Evolutionary conservation across 1,140 invertebrate species (phyloP).

Genomic region (Drosophila leontia): DNA sequence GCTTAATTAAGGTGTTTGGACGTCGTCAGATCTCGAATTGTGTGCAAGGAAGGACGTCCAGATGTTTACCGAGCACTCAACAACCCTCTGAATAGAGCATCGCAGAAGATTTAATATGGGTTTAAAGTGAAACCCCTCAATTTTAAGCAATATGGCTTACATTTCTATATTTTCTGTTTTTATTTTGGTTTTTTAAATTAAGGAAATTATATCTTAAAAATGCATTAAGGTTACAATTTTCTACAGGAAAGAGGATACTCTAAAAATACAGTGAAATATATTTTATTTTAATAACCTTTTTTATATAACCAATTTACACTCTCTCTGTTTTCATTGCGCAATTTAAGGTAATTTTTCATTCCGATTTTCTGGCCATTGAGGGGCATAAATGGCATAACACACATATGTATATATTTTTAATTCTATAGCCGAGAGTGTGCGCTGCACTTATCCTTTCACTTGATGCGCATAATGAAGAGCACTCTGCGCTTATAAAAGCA

Average conservation of each 20-base stretch:
- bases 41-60: background rate
- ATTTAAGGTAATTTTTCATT: conserved; percentile 63
- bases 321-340: background rate
- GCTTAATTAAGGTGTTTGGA: conserved; percentile 51
- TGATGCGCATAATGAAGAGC: conserved; percentile 84
- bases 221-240: background rate
- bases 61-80: conserved; percentile 4
- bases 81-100: conserved; percentile 24
- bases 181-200: no score
- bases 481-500: conserved; percentile 83
- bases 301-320: background rate
- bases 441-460: conserved; percentile 74
- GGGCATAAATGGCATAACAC: conserved; percentile 57
- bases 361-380: conserved; percentile 52
- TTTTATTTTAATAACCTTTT: background rate
- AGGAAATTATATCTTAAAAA: no score
- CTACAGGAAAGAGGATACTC: no score
- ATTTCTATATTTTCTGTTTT: no score
- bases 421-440: conserved; percentile 35
- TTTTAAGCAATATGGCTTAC: no score
- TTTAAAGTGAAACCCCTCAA: background rate
- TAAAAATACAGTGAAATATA: background rate
- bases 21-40: conserved; percentile 17
- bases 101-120: background rate
- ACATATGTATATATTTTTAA: conserved; percentile 34